Evolutionary conservation across 1,140 invertebrate genomes (phyloP).

Genomic region (Apolygus lucorum): DNA sequence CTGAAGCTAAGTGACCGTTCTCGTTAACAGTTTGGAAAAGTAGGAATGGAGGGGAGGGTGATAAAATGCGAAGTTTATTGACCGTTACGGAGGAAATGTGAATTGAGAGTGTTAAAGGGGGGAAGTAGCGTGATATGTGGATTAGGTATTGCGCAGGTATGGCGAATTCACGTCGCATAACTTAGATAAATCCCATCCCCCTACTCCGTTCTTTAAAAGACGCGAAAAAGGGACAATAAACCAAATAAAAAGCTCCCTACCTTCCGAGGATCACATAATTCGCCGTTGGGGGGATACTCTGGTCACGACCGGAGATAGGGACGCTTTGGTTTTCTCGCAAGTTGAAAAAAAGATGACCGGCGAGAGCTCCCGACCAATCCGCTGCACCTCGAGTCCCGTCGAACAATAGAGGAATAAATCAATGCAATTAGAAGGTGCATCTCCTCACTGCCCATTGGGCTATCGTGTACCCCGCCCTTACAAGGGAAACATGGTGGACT

Average conservation of each 20-base stretch:
- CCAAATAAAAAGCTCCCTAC: constrained; percentile 22
- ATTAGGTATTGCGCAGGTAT: not conserved
- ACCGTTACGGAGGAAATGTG: not conserved
- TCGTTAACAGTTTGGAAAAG: not conserved
- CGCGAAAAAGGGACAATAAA: constrained; percentile 17
- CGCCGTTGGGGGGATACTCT: not conserved
- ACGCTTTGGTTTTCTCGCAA: constrained; percentile 11
- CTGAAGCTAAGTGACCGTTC: not conserved
- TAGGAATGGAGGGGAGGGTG: not conserved
- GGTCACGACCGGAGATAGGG: too few relatives aligned
- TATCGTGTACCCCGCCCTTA: constrained; percentile 10
- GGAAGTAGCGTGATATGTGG: not conserved
- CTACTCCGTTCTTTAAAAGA: not conserved
- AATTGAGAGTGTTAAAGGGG: not conserved
- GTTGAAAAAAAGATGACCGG: constrained; percentile 15
- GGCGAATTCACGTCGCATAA: not conserved
- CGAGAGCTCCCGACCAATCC: constrained; percentile 12
- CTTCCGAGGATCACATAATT: constrained; percentile 20
- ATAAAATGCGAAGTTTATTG: not conserved
- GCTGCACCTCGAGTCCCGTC: not conserved
- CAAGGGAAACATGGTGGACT: constrained; percentile 4
- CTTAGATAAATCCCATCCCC: constrained; percentile 6
- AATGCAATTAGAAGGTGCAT: constrained; percentile 33
- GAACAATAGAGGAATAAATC: constrained; percentile 35
- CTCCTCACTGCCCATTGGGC: constrained; percentile 20